These are phyloP conservation scores for Sepioteuthis lessoniana DNA, from an alignment of 2,888 invertebrate species.

Conservation along the genomic window DNA sequence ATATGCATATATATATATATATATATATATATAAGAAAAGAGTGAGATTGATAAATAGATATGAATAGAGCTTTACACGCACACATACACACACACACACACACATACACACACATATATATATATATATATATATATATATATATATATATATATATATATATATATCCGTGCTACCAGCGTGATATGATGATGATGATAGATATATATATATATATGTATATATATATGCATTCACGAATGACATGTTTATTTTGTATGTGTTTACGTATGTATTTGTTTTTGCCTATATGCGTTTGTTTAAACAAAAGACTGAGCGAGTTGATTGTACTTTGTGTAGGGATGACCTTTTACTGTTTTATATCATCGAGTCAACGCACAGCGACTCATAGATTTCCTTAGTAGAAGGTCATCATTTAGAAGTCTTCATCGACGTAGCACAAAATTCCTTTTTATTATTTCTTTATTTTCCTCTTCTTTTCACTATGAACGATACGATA, in stretches of 20 bases:
- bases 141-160: too few species aligned
- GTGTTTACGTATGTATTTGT: background rate
- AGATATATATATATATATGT: too few species aligned
- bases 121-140: too few species aligned
- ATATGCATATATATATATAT: too few species aligned
- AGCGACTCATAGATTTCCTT: background rate
- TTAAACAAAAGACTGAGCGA: background rate
- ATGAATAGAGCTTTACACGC: too few species aligned
- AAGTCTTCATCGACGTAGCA: background rate
- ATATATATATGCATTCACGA: background rate
- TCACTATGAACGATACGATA: background rate
- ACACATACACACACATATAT: too few species aligned
- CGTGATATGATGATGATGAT: too few species aligned
- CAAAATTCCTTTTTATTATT: background rate
- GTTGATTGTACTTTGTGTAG: background rate
- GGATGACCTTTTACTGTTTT: background rate
- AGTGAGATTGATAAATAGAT: background rate
- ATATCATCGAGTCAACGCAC: background rate
- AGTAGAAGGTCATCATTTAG: background rate
- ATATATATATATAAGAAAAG: too few species aligned
- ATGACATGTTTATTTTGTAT: background rate
- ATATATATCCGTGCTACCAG: too few species aligned
- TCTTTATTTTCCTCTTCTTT: background rate
- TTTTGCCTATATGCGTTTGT: background rate
- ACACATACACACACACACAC: too few species aligned